phyloP scores from a whole-genome alignment of 2,888 invertebrate genomes.

The Sarcophaga rosellei region DNA sequence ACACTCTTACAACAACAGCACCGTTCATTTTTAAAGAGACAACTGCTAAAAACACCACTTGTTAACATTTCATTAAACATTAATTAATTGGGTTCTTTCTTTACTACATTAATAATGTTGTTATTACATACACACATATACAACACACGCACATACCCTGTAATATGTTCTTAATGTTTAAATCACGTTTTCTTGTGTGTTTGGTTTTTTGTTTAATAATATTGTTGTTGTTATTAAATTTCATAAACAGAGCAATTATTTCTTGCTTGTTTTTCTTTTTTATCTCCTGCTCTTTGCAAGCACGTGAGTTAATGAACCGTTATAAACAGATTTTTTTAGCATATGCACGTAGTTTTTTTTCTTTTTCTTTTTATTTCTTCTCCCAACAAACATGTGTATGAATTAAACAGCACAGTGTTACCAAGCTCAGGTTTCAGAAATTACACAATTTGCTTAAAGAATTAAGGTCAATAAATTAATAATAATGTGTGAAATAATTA shows the following conservation, averaged over 20 bases:
- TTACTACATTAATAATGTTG: too few species aligned
- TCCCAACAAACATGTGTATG: constrained; percentile 49
- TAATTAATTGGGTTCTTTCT: too few species aligned
- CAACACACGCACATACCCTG: too few species aligned
- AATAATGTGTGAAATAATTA: neutral
- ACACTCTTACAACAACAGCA: too few species aligned
- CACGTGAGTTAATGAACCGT: constrained; percentile 67
- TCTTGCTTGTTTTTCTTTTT: neutral
- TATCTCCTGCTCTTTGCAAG: constrained; percentile 15
- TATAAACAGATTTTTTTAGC: constrained; percentile 24
- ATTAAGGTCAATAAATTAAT: neutral
- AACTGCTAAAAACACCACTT: too few species aligned
- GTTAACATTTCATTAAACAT: too few species aligned
- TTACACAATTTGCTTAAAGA: constrained; percentile 16
- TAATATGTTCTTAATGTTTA: neutral
- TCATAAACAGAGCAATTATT: constrained; percentile 15
- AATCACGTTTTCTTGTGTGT: constrained; percentile 43
- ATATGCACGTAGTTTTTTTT: constrained; percentile 6
- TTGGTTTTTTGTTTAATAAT: neutral
- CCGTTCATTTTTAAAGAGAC: too few species aligned
- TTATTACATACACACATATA: too few species aligned
- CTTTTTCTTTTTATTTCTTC: constrained; percentile 16
- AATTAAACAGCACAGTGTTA: constrained; percentile 50
- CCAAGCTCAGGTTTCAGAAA: constrained; percentile 14
- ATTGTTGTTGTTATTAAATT: neutral